A percentile compares a stretch with the other conserved stretches of the same genome.
Conservation (phyloP, 2,113 vertebrate genomes). For the Pardalotus punctatus region DNA sequence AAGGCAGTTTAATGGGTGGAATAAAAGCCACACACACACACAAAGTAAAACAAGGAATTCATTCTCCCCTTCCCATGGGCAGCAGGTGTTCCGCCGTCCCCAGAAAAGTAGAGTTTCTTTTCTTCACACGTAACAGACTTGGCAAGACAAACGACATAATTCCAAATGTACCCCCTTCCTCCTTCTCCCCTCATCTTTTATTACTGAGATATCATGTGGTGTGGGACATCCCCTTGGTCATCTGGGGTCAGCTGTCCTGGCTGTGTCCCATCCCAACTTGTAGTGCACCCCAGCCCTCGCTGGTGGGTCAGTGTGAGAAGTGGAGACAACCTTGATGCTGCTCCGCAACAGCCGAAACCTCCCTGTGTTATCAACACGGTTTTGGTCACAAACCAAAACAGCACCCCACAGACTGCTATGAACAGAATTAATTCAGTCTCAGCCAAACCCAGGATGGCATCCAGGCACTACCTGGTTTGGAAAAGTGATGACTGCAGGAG, state of each 20-base stretch:
- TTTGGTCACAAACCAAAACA: background rate
- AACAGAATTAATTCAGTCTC: background rate
- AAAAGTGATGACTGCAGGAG: background rate
- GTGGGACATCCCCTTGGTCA: background rate
- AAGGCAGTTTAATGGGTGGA: background rate
- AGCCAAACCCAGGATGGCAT: background rate
- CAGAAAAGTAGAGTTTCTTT: background rate
- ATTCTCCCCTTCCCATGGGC: accelerated
- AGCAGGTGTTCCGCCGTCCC: background rate
- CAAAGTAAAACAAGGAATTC: background rate
- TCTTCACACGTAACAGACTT: accelerated
- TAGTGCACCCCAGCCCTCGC: accelerated
- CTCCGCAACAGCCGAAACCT: background rate
- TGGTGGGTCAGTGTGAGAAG: accelerated
- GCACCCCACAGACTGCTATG: background rate
- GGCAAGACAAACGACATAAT: accelerated
- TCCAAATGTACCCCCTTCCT: accelerated
- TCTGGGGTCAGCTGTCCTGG: background rate
- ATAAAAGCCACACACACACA: background rate
- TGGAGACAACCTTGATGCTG: background rate
- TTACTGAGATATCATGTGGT: background rate
- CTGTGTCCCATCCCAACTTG: background rate
- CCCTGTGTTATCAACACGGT: background rate
- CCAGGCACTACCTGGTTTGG: background rate
- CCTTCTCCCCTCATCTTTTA: background rate